phyloP scores from a whole-genome alignment of 1,140 invertebrate genomes.

The Drosophila serrata region DNA sequence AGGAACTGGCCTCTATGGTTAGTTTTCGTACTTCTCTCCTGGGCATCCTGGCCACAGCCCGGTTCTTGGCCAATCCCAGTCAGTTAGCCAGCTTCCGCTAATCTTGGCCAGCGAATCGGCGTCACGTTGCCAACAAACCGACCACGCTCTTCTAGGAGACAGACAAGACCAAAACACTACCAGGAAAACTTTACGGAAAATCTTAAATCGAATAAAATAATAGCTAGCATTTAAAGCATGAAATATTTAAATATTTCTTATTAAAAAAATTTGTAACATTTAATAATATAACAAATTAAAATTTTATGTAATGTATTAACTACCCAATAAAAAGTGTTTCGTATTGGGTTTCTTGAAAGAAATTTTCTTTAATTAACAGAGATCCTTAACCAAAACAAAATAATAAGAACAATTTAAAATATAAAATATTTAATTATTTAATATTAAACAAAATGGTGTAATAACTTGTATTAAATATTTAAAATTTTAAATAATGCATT shows the following conservation, averaged over 20 bases:
- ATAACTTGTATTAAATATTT: too few relatives aligned
- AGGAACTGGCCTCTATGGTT: slow-evolving; percentile 6
- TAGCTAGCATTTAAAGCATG: neutral
- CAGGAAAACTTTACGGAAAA: slow-evolving; percentile 45
- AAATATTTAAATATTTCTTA: neutral
- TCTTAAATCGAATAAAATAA: neutral
- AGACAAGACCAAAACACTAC: slow-evolving; percentile 37
- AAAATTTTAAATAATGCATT: too few relatives aligned
- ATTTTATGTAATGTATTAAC: too few relatives aligned
- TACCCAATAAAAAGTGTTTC: too few relatives aligned
- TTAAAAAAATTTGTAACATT: neutral
- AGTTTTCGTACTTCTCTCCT: slow-evolving; percentile 9
- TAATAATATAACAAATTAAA: too few relatives aligned
- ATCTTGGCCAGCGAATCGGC: slow-evolving; percentile 65
- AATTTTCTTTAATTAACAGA: too few relatives aligned
- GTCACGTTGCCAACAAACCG: slow-evolving; percentile 62
- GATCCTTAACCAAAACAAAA: too few relatives aligned
- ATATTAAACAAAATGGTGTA: too few relatives aligned
- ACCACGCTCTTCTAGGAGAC: slow-evolving; percentile 50
- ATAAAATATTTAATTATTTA: too few relatives aligned
- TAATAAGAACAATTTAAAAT: too few relatives aligned
- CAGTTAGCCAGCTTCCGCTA: slow-evolving; percentile 36
- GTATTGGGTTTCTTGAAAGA: too few relatives aligned
- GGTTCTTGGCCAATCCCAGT: slow-evolving; percentile 37
- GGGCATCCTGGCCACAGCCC: neutral